Evolutionary conservation across 2,888 invertebrate species (phyloP), one percentile per base, ranked within the genome.

Genomic region (Cerceris rybyensis): DNA sequence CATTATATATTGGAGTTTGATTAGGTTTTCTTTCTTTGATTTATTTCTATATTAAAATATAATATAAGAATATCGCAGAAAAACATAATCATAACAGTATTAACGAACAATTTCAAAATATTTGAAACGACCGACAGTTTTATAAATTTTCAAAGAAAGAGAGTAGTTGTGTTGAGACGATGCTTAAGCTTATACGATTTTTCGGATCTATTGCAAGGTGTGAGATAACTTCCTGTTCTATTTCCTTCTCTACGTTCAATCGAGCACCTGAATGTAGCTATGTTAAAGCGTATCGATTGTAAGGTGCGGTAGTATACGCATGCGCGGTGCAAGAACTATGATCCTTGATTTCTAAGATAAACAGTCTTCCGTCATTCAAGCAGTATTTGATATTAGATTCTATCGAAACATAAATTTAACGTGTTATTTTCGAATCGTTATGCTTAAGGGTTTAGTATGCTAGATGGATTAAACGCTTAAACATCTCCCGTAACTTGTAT

Each of bases 211-310:
- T 28, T 28, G 42, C 39, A 60, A 28, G 57, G 52, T n/a, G 39
- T 79, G 67, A 83, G 82, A 81, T 75, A 77, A 70, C 81, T n/a
- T n/a, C n/a, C n/a, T n/a, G 75, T 84, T 82, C 85, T 85, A 87
- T 87, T 85, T 87, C 87, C 90, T 90, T 83, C 86, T 82, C 81
- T 85, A 83, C 84, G 83, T 82, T 85, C 84, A 86, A 81, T 84
- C 77, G 82, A 82, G 84, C 85, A 85, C 86, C 80, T 82, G 75
- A 82, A 83, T 84, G 82, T 77, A 70, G 46, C 71, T 89, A 89
- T 89, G 90, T 88, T 89, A 88, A 86, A 87, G 83, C 75, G 80
- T 91, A 91, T 91, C 90, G 91, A 91, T 91, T 90, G 85, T 88
- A 86, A 80, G 82, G 75, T 52, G 67, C 61, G 86, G 86, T 76